These are phyloP conservation scores for Tetramorium parvispinum DNA, from an alignment of 1,140 invertebrate species.

Conservation along the genomic window DNA sequence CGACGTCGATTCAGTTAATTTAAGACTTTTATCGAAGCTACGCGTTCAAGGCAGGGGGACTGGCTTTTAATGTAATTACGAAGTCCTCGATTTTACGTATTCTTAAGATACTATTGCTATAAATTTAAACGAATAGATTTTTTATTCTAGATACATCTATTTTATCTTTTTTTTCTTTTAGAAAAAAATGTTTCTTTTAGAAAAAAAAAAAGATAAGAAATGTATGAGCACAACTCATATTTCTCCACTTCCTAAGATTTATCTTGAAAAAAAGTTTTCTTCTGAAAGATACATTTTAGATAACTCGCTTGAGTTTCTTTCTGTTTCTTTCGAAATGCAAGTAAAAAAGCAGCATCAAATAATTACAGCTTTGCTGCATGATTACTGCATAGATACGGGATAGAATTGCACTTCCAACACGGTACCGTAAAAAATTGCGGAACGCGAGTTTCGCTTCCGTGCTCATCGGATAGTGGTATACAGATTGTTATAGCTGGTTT, in stretches of 20 bases:
- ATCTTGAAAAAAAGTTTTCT: not conserved
- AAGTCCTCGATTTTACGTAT: not conserved
- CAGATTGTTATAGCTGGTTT: slow-evolving; percentile 16
- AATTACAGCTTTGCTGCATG: not conserved
- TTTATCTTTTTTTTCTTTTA: not conserved
- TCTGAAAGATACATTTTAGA: not conserved
- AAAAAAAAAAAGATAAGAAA: not conserved
- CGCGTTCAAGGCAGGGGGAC: not conserved
- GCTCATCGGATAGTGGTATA: not conserved
- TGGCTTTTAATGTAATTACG: not conserved
- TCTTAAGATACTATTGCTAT: not conserved
- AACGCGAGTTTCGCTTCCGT: slow-evolving; percentile 12
- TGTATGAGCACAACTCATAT: not conserved
- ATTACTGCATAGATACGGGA: not conserved
- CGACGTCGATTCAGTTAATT: slow-evolving; percentile 66
- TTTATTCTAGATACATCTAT: not conserved
- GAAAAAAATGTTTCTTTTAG: too few relatives aligned
- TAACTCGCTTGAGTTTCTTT: not conserved
- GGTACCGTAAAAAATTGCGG: slow-evolving; percentile 15
- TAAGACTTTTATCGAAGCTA: slow-evolving; percentile 1
- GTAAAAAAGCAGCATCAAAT: not conserved
- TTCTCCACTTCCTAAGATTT: not conserved
- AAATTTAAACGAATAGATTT: not conserved
- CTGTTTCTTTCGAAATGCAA: not conserved
- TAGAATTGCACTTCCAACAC: not conserved